Evolutionary conservation across 30 jellyfish, hydroid and myxozoan species (phyloP).

Genomic region (Aurelia sp.): DNA sequence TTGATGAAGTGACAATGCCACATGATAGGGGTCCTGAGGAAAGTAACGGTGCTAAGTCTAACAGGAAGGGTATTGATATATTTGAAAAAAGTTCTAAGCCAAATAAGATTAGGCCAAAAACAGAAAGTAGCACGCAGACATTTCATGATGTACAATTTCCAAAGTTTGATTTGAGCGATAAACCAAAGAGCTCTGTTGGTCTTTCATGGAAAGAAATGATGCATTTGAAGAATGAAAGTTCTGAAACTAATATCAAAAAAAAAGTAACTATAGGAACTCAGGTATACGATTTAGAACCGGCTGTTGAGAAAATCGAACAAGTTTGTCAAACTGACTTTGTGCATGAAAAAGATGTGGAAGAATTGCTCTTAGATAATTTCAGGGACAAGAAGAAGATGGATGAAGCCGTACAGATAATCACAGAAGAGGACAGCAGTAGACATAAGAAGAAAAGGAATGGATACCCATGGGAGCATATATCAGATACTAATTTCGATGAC

Average conservation of each 20-base stretch:
- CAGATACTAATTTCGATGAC: not conserved
- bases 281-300: conserved; percentile 22
- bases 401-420: not conserved
- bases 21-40: not conserved
- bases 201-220: conserved; percentile 51
- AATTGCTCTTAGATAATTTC: conserved; percentile 27
- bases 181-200: conserved; percentile 58
- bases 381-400: not conserved
- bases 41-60: not conserved
- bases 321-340: conserved; percentile 64
- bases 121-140: conserved; percentile 31
- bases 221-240: not conserved
- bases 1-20: not conserved
- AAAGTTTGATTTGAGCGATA: not conserved
- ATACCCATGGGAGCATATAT: conserved; percentile 66
- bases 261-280: conserved; percentile 20
- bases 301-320: conserved; percentile 56
- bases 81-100: not conserved
- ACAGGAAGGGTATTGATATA: not conserved
- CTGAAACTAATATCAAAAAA: not conserved
- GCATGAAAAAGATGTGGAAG: conserved; percentile 27
- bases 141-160: conserved; percentile 10
- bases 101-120: not conserved
- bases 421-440: not conserved
- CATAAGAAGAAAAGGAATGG: not conserved